Base-by-base conservation (phyloP, 2,797 vertebrate species). In the Trematomus bernacchii region DNA sequence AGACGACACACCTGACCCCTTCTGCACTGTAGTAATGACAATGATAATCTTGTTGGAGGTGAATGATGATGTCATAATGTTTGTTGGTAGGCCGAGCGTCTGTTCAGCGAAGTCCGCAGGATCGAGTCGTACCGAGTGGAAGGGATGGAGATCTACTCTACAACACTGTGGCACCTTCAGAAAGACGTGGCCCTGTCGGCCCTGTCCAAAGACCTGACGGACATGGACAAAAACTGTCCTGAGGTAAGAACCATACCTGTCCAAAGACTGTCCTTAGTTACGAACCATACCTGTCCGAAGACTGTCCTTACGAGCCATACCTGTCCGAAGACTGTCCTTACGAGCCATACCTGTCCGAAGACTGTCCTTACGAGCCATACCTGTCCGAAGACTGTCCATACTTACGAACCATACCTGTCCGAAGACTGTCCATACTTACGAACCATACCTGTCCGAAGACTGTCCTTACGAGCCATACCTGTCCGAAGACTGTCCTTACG, bases 91-190 rank as follows among this genome's bases (percentile, higher is more conserved):
- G 98, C 98, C 0, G 98, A 99, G 92, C 95, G 97, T 71, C 91
- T 99, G 87, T 99, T 99, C 87, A 97, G 97, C 2, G 98, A 99
- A 89, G 97, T 99, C 18, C 96, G 97, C 30, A 96, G 98, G 75
- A 97, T 99, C 61, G 98, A 99, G 86, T 97, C 97, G 63, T 99
- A 97, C 84, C 91, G 97, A 81, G 97, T 99, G 0, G 98, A 99
- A 84, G 98, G 98, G 65, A 99, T 99, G 98, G 98, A 99, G 89
- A 99, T 99, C 75, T 99, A 99, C 64, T 99, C 98, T 0, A 99
- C 98, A 6, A 99, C 98, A 0, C 94, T 99, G 68, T 99, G 98
- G 98, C 98, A 99, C 80, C 95, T 99, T 74, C 98, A 99, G 87
- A 99, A 99, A 64, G 98, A 99, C 30, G 98, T 99, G 40, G 97